Base-by-base conservation (phyloP, 2,888 invertebrate genomes). In the Tenthredo distinguenda region DNA sequence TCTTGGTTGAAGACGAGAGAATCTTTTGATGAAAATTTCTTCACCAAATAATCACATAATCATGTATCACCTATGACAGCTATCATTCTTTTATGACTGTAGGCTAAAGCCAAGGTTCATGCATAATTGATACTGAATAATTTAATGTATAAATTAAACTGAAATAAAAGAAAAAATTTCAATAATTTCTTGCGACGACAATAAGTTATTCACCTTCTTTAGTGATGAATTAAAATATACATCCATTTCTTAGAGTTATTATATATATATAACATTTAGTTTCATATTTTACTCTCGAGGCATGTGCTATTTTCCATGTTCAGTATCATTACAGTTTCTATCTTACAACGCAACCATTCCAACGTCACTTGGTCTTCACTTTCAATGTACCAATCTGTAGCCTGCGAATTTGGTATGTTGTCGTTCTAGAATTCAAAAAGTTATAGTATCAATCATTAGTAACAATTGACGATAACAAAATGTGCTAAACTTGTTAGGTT, bases 261-360 rank as follows among this genome's bases (percentile, higher is more conserved):
- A 83, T 85, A 74, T 74, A 72, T 72, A 74, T 87, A 87, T 88
- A 87, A 87, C 87, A 88, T 87, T 89, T 68, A 85, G 47, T 82
- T 82, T 85, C 71, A 85, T 81, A 81, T 85, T 81, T 79, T 81
- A 79, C 81, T 85, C 37, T 81, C 85, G n/a, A 81, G 88, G 88
- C 90, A 91, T 86, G 90, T 89, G 87, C 90, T 96, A 91, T 96
- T 96, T 92, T 97, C 96, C 94, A 97, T 95, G 83, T 96, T 96
- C 55, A 96, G 94, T 85, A 97, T 95, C 90, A 97, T 96, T 0
- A 96, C 97, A 91, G 96, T 96, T 91, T 97, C 96, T 85, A 97
- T 96, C 94, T 97, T 96, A 86, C 95, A 95, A 89, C 96, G 96
- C 40, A 97, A 94, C 97, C 97, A 97, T 21, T 94, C 93, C 84